phyloP scores from a whole-genome alignment of 2,888 invertebrate species.

The Caenorhabditis becei region DNA sequence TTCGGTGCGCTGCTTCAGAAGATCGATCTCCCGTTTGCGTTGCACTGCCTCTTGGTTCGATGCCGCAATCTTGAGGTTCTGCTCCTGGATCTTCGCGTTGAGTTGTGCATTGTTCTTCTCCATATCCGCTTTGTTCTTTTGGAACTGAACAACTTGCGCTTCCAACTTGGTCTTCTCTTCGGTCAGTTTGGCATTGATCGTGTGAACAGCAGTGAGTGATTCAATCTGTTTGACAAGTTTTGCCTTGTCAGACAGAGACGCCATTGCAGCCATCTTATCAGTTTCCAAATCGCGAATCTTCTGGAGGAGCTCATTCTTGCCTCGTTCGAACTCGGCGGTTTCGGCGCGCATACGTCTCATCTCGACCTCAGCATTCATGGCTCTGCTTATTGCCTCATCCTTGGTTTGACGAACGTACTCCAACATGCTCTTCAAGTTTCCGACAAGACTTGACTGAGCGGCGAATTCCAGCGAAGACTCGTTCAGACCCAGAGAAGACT shows the following conservation, averaged over 20 bases:
- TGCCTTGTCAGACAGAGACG: slow-evolving; percentile 53
- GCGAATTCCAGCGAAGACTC: background rate
- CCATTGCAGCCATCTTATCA: slow-evolving; percentile 48
- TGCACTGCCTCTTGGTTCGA: slow-evolving; percentile 32
- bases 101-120: slow-evolving; percentile 25
- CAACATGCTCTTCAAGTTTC: slow-evolving; percentile 48
- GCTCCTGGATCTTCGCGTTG: slow-evolving; percentile 33
- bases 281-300: slow-evolving; percentile 59
- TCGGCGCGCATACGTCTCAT: slow-evolving; percentile 65
- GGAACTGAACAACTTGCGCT: slow-evolving; percentile 30
- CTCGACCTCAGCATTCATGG: slow-evolving; percentile 70
- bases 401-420: slow-evolving; percentile 63
- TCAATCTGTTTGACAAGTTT: slow-evolving; percentile 60
- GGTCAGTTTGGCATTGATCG: slow-evolving; percentile 40
- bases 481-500: background rate
- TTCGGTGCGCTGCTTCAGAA: slow-evolving; percentile 46
- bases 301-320: slow-evolving; percentile 47
- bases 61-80: slow-evolving; percentile 37
- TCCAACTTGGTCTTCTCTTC: slow-evolving; percentile 52
- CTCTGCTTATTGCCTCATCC: slow-evolving; percentile 59
- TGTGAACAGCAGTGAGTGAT: slow-evolving; percentile 47
- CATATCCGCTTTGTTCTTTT: slow-evolving; percentile 38
- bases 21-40: slow-evolving; percentile 53
- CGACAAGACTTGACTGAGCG: slow-evolving; percentile 7
- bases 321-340: slow-evolving; percentile 54